Conservation (phyloP, 2,888 invertebrate species). For the Pocota personata region DNA sequence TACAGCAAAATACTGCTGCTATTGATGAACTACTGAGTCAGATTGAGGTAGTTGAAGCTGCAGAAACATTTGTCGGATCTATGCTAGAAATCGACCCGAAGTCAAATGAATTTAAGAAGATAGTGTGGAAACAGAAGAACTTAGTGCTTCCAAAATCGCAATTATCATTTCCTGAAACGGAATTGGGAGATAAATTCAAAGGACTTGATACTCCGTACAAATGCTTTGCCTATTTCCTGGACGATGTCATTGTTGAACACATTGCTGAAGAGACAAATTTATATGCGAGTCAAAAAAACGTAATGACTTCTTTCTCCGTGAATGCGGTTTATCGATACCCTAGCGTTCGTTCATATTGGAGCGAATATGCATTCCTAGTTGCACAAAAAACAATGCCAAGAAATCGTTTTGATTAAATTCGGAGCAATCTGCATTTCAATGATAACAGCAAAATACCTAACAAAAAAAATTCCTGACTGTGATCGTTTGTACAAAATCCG, state of each 20-base stretch:
- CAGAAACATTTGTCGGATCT: slow-evolving; percentile 37
- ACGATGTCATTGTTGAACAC: too few species aligned
- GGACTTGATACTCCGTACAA: too few species aligned
- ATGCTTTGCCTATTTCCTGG: too few species aligned
- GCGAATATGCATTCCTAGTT: too few species aligned
- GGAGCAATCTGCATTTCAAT: slow-evolving; percentile 74
- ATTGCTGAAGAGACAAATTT: slow-evolving; percentile 59
- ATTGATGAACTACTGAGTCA: background rate
- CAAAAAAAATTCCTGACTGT: slow-evolving; percentile 59
- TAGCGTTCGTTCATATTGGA: too few species aligned
- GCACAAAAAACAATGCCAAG: slow-evolving; percentile 65
- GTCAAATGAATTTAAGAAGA: too few species aligned
- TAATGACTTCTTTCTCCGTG: slow-evolving; percentile 58
- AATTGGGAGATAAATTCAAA: too few species aligned
- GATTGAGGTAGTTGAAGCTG: background rate
- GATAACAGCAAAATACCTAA: slow-evolving; percentile 66
- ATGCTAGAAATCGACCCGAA: too few species aligned
- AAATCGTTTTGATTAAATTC: slow-evolving; percentile 69
- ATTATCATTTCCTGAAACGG: too few species aligned
- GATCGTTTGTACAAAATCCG: slow-evolving; percentile 36
- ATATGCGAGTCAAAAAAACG: slow-evolving; percentile 56
- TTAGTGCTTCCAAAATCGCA: too few species aligned
- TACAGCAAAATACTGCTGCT: background rate
- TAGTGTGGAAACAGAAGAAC: too few species aligned
- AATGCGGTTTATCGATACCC: slow-evolving; percentile 60